Evolutionary conservation across 30 jellyfish, hydroid and myxozoan genomes (phyloP).

Genomic region (Rhopilema esculentum): DNA sequence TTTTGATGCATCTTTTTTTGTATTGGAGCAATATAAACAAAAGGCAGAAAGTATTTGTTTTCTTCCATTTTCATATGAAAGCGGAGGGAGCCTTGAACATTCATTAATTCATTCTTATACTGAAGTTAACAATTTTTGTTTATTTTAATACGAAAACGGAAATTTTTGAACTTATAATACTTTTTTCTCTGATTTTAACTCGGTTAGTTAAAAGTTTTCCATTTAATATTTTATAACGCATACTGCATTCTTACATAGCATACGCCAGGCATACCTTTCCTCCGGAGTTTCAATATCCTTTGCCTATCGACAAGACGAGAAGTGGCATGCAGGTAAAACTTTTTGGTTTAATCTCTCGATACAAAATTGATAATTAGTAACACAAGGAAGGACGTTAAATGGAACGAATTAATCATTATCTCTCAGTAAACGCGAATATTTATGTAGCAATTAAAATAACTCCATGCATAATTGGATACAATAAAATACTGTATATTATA

Average conservation of each 20-base stretch:
- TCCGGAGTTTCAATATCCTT: slow-evolving; percentile 97
- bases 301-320: slow-evolving; percentile 96
- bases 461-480: too few relatives aligned
- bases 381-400: background rate
- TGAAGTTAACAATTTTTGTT: too few relatives aligned
- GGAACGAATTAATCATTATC: background rate
- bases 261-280: slow-evolving; percentile 92
- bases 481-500: too few relatives aligned
- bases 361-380: too few relatives aligned
- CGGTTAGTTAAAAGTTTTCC: background rate
- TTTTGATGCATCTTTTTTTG: too few relatives aligned
- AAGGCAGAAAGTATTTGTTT: too few relatives aligned
- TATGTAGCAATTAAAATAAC: too few relatives aligned
- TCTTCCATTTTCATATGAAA: background rate
- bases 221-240: background rate
- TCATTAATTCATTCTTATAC: background rate
- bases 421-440: too few relatives aligned
- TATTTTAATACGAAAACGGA: too few relatives aligned
- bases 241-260: slow-evolving; percentile 46
- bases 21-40: too few relatives aligned
- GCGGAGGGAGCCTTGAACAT: background rate
- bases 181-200: too few relatives aligned
- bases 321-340: slow-evolving; percentile 98
- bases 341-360: background rate
- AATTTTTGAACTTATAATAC: too few relatives aligned